Base-by-base conservation (phyloP, 2,888 invertebrate species). In the Tetragonisca angustula region DNA sequence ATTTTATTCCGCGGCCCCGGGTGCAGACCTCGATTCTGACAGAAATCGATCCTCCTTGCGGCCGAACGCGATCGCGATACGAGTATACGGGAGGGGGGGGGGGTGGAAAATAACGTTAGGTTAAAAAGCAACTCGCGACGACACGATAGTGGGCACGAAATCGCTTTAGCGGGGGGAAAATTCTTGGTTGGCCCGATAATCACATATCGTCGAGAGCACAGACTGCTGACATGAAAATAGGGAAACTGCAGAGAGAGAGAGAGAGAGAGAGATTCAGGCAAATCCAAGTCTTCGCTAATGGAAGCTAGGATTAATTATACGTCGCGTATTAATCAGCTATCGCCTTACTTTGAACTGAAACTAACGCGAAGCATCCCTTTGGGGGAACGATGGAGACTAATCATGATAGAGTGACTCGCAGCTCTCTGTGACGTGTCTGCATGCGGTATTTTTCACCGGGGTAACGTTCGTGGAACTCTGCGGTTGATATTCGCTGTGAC, bases 321-420 rank as follows among this genome's bases (percentile, higher is more conserved):
- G 70, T 67, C 72, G 67, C 73, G 86, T 86, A 90, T 90, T 88
- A 90, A 87, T 90, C 85, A 87, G 73, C 88, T 84, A 90, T 90
- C 85, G 87, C 82, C 74, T 88, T 89, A 86, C 83, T 90, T 87
- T 81, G 88, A 87, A 90, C 84, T 81, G 83, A 81, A 85, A 83
- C 84, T 85, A 87, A 85, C 81, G 74, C 68, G 76, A 80, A 83
- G 79, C 90, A 83, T 84, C 86, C 85, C 87, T 84, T 85, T 84
- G 83, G 87, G 76, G 71, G 76, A 81, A 69, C 68, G 76, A 83
- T 77, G 71, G 56, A 82, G 89, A 87, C 87, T 90, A 90, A 90
- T 90, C 88, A 86, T 88, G 90, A 87, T 79, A 79, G 88, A 90
- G 83, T 86, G 89, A 90, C 84, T 90, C 76, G 76, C 87, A 83